Conservation (phyloP, 2,797 vertebrate genomes). For the Helostoma temminkii region DNA sequence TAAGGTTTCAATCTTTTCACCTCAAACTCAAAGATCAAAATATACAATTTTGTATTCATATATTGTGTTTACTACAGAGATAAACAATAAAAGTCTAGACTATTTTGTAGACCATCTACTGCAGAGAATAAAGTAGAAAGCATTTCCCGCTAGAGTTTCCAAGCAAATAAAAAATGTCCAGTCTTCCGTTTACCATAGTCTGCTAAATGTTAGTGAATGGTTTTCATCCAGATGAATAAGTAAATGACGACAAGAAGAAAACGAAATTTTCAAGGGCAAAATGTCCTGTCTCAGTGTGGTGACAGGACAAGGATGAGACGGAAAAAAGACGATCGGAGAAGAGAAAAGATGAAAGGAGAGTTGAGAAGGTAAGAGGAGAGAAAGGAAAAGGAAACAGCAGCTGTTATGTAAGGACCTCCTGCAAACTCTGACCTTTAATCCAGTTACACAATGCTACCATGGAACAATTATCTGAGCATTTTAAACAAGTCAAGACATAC, state of each 20-base stretch:
- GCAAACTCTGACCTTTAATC: constrained; percentile 53
- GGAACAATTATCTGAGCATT: constrained; percentile 40
- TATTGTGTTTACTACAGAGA: not conserved
- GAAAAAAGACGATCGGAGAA: constrained; percentile 8
- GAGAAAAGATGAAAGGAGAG: not conserved
- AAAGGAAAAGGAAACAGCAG: constrained; percentile 28
- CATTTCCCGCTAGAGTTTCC: not conserved
- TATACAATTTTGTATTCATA: no score
- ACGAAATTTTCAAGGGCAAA: not conserved
- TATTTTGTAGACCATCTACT: not conserved
- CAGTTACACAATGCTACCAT: constrained; percentile 8
- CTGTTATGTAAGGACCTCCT: constrained; percentile 53
- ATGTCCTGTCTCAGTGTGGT: constrained; percentile 7
- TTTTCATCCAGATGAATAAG: constrained; percentile 14
- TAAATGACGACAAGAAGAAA: constrained; percentile 12
- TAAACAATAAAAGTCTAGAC: not conserved
- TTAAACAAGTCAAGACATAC: constrained; percentile 20
- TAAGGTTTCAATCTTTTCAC: no score
- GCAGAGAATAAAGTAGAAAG: not conserved
- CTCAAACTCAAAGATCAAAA: no score
- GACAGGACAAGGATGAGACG: constrained; percentile 1
- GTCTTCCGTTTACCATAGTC: not conserved
- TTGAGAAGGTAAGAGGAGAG: constrained; percentile 39
- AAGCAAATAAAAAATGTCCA: constrained; percentile 5
- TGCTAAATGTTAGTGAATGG: constrained; percentile 6